Percentiles rank a stretch among this genome's conserved stretches.
Evolutionary conservation across 2,888 invertebrate species (phyloP).

Genomic region (Euproctis similis): DNA sequence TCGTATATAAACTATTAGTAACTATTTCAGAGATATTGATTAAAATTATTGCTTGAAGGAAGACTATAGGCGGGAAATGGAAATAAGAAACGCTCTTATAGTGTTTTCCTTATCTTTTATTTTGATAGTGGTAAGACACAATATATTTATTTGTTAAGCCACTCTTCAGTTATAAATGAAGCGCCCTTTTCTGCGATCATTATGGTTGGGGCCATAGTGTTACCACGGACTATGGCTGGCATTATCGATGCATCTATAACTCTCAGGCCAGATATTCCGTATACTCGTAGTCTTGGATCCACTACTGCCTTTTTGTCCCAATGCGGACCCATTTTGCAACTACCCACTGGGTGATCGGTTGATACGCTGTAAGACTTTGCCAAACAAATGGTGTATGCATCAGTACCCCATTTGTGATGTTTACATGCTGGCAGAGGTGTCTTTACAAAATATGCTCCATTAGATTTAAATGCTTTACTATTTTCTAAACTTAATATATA

Average conservation of each 20-base stretch:
- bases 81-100: no score
- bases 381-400: conserved; percentile 79
- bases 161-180: conserved; percentile 38
- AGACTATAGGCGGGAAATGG: no score
- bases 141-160: no score
- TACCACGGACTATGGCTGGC: conserved; percentile 85
- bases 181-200: conserved; percentile 82
- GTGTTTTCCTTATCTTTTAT: no score
- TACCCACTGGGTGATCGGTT: conserved; percentile 58
- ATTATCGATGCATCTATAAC: conserved; percentile 88
- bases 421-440: conserved; percentile 76
- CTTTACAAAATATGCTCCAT: conserved; percentile 34
- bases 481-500: conserved; percentile 73
- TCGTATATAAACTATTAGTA: no score
- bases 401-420: conserved; percentile 71
- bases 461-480: conserved; percentile 70
- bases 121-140: no score
- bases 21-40: no score
- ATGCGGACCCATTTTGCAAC: conserved; percentile 71
- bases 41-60: no score
- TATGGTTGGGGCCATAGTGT: conserved; percentile 86
- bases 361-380: conserved; percentile 68
- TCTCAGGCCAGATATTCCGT: conserved; percentile 61
- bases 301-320: conserved; percentile 78
- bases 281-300: conserved; percentile 78